phyloP scores from a whole-genome alignment of 2,888 invertebrate genomes.

The Hartigia nigra region DNA sequence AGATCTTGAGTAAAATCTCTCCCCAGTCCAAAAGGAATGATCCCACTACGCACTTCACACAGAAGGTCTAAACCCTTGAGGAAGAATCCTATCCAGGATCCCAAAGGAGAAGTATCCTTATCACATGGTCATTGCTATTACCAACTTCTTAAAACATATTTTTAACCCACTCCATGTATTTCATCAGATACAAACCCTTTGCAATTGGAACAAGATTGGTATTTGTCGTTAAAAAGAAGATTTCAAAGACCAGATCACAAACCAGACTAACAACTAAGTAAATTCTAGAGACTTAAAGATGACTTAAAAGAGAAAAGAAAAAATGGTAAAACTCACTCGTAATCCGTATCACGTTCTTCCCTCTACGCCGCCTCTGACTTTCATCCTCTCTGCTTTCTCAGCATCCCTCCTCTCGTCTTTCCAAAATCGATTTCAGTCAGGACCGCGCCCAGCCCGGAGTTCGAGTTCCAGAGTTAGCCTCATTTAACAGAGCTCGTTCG shows the following conservation, averaged over 20 bases:
- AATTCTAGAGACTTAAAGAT: not conserved
- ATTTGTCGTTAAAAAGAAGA: not conserved
- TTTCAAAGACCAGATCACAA: not conserved
- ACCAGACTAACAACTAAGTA: not conserved
- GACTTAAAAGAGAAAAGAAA: not conserved
- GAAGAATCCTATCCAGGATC: not conserved
- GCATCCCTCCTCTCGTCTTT: conserved; percentile 41
- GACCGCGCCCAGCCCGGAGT: conserved; percentile 58
- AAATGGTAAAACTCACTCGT: conserved; percentile 30
- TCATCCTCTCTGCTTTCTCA: conserved; percentile 29
- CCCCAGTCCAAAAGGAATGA: not conserved
- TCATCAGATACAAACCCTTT: not conserved
- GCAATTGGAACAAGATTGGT: not conserved
- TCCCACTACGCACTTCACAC: not conserved
- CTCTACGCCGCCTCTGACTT: conserved; percentile 3
- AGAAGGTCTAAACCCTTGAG: not conserved
- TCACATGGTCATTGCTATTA: not conserved
- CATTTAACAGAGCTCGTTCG: conserved; percentile 55
- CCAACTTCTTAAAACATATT: not conserved
- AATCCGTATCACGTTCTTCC: conserved; percentile 53
- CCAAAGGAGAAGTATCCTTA: not conserved
- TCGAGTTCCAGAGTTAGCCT: conserved; percentile 52
- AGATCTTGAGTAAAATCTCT: not conserved
- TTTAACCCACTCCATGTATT: not conserved
- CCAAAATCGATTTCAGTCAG: conserved; percentile 62